Evolutionary conservation across 2,888 invertebrate species (phyloP).

Genomic region (Empis stercorea): DNA sequence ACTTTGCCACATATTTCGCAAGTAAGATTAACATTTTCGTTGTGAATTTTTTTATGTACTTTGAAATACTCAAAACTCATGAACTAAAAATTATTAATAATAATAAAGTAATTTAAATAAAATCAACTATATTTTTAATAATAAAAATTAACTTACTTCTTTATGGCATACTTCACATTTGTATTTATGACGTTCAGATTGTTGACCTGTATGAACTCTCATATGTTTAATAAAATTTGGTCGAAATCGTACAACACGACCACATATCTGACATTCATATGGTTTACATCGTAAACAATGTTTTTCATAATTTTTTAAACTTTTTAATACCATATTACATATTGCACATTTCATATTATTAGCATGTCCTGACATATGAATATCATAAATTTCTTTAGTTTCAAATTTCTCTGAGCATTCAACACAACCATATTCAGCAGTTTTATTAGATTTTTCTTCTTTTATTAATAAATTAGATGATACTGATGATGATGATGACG

Average conservation of each 20-base stretch:
- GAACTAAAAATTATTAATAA: slow-evolving; percentile 22
- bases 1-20: slow-evolving; percentile 43
- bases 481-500: not conserved
- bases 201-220: slow-evolving; percentile 35
- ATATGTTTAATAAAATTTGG: slow-evolving; percentile 37
- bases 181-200: slow-evolving; percentile 38
- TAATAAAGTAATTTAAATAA: too few species aligned
- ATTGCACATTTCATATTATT: slow-evolving; percentile 37
- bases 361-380: slow-evolving; percentile 34
- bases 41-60: slow-evolving; percentile 46
- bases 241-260: slow-evolving; percentile 34
- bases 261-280: slow-evolving; percentile 35
- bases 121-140: too few species aligned
- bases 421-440: slow-evolving; percentile 17
- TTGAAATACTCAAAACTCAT: slow-evolving; percentile 42
- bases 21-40: slow-evolving; percentile 40
- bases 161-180: slow-evolving; percentile 43
- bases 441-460: not conserved
- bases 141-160: slow-evolving; percentile 19
- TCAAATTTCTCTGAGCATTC: slow-evolving; percentile 34
- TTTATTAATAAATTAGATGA: not conserved
- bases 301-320: slow-evolving; percentile 35
- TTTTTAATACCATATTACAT: slow-evolving; percentile 35
- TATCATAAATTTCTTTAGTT: slow-evolving; percentile 31
- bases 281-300: slow-evolving; percentile 36